phyloP scores from a whole-genome alignment of 2,797 vertebrate genomes.

The Botia almorhae region DNA sequence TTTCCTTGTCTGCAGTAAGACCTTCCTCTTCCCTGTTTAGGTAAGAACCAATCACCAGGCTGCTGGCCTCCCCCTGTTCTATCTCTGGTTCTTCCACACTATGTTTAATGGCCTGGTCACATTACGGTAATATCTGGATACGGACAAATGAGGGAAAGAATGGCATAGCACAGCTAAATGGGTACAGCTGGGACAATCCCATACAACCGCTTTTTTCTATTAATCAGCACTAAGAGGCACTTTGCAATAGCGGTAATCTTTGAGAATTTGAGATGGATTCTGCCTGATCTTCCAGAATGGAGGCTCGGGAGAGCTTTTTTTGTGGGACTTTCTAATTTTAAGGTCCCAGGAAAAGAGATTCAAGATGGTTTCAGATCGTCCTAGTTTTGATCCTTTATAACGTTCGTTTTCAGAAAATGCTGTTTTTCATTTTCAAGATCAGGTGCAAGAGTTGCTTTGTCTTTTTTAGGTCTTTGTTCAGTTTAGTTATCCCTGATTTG shows the following conservation, averaged over 20 bases:
- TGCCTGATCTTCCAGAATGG: slow-evolving; percentile 57
- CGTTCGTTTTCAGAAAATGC: slow-evolving; percentile 28
- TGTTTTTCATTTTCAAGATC: not conserved
- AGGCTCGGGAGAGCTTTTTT: slow-evolving; percentile 59
- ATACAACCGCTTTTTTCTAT: slow-evolving; percentile 66
- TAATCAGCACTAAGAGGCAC: slow-evolving; percentile 80
- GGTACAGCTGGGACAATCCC: slow-evolving; percentile 55
- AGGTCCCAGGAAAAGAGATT: slow-evolving; percentile 58
- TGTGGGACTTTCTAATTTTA: slow-evolving; percentile 58
- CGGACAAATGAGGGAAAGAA: slow-evolving; percentile 52
- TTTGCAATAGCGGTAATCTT: slow-evolving; percentile 69
- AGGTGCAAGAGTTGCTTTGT: not conserved
- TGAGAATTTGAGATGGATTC: slow-evolving; percentile 55
- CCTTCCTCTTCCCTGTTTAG: slow-evolving; percentile 22
- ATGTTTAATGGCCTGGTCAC: slow-evolving; percentile 56
- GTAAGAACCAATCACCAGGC: slow-evolving; percentile 15
- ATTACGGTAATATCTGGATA: slow-evolving; percentile 63
- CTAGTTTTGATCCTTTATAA: slow-evolving; percentile 54
- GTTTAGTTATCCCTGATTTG: not conserved
- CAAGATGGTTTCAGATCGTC: slow-evolving; percentile 69
- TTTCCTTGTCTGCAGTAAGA: slow-evolving; percentile 37
- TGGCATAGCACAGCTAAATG: slow-evolving; percentile 64
- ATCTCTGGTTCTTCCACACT: slow-evolving; percentile 46
- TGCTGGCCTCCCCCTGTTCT: slow-evolving; percentile 6
- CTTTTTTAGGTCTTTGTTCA: not conserved